Conservation (phyloP, 2,113 vertebrate genomes). For the Urocolius indicus region DNA sequence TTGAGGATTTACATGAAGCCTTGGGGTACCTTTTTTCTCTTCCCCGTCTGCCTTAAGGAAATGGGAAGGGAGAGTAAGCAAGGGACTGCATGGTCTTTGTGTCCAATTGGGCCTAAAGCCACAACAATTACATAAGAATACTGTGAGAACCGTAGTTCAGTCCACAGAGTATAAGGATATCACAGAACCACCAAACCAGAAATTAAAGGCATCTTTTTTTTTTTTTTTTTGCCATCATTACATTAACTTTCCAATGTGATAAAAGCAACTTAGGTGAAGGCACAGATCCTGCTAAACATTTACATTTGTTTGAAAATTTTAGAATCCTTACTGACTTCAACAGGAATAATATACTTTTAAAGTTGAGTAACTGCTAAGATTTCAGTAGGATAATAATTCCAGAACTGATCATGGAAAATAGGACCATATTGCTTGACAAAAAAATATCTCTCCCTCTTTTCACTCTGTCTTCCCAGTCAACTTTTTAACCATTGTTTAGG, state of each 20-base stretch:
- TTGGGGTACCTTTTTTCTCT: no score
- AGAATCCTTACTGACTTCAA: not conserved
- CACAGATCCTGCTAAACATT: not conserved
- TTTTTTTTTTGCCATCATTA: not conserved
- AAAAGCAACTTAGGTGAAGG: not conserved
- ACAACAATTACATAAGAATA: not conserved
- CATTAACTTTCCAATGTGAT: not conserved
- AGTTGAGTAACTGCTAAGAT: not conserved
- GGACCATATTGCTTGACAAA: not conserved
- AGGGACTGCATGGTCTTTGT: no score
- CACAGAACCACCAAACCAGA: not conserved
- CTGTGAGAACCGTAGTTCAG: not conserved
- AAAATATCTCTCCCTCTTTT: not conserved
- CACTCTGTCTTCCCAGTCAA: not conserved
- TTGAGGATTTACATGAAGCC: no score
- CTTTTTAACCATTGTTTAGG: not conserved
- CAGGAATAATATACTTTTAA: not conserved
- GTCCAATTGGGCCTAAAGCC: no score
- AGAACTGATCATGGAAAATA: not conserved
- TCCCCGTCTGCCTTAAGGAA: no score
- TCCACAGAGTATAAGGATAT: not conserved
- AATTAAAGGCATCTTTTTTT: not conserved
- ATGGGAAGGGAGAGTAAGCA: no score
- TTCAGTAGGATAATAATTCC: not conserved
- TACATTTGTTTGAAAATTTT: not conserved